Base-by-base conservation (phyloP, 2,888 invertebrate species). In the Archips crataeganus region DNA sequence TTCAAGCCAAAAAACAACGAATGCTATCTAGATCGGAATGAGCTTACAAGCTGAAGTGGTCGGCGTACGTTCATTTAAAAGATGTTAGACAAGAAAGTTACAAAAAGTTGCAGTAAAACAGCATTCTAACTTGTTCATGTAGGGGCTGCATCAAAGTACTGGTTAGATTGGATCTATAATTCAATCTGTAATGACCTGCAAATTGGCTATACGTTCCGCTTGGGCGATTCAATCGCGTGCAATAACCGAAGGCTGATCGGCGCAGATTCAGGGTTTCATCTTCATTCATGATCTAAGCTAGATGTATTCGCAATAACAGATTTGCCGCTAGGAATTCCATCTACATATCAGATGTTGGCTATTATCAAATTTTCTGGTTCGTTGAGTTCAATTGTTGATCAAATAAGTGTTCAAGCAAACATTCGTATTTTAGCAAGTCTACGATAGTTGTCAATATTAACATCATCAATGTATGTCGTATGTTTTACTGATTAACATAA, bases 121-220 rank as follows among this genome's bases (percentile, higher is more conserved):
- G 34, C 34, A n/a, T 10, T 39, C 51, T 15, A 36, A 70, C 64
- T 65, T 49, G 51, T 59, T 51, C 57, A 23, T 51, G 39, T 11
- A 57, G 63, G 68, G 57, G 36, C 23, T 63, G 34, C 10, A 60
- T 23, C 49, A 64, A 47, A 70, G 51, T 59, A 45, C 60, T 13
- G 1, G 23, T 23, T 23, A 65, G 65, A 74, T 70, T 74, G 70
- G 61, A 74, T 74, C 73, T 75, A 78, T 81, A 82, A 87, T 82
- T 82, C 80, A 81, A 83, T 82, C 81, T 77, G 80, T 85, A 85
- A 88, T 85, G 84, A 85, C 86, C 82, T 81, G 78, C 79, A 85
- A 88, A 89, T 88, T 88, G 88, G 83, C 87, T 87, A 87, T 88
- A 83, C 83, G 88, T 87, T 85, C 82, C 84, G 88, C 85, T 82